Evolutionary conservation across 1,140 invertebrate species (phyloP).

Genomic region (Drosophila pallidifrons): DNA sequence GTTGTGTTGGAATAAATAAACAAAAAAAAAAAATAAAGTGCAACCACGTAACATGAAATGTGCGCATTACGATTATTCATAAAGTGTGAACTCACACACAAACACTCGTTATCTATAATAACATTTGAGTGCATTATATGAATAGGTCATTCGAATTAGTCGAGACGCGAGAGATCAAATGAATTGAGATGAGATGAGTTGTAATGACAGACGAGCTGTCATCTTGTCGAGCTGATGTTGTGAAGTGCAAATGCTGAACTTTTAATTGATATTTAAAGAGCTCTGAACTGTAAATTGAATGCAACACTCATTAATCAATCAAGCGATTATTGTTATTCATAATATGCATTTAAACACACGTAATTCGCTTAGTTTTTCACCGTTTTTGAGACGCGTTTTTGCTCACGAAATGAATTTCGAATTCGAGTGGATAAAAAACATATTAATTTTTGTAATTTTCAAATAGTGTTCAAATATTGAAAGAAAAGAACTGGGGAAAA

Average conservation of each 20-base stretch:
- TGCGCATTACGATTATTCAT: constrained; percentile 50
- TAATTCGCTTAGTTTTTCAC: constrained; percentile 2
- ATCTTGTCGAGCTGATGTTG: not conserved
- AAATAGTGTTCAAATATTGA: too few species aligned
- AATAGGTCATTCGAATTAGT: constrained; percentile 27
- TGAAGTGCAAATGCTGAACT: constrained; percentile 30
- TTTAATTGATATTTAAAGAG: constrained; percentile 41
- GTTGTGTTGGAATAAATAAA: constrained; percentile 12
- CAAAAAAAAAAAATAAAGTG: constrained; percentile 35
- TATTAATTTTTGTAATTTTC: too few species aligned
- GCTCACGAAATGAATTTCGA: not conserved
- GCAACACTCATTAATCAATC: constrained; percentile 38
- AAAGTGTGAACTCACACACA: not conserved
- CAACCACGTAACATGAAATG: constrained; percentile 65
- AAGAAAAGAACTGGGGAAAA: too few species aligned
- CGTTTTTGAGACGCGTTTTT: not conserved
- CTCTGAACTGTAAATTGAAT: constrained; percentile 45
- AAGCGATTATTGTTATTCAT: constrained; percentile 34
- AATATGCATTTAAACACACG: too few species aligned
- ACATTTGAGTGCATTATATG: constrained; percentile 4
- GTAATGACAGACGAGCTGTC: not conserved
- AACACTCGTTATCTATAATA: constrained; percentile 18
- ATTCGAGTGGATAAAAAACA: not conserved
- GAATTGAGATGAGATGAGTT: not conserved
- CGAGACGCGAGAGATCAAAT: constrained; percentile 15